phyloP scores from a whole-genome alignment of 2,113 vertebrate species.

The Halcyon malimbica region DNA sequence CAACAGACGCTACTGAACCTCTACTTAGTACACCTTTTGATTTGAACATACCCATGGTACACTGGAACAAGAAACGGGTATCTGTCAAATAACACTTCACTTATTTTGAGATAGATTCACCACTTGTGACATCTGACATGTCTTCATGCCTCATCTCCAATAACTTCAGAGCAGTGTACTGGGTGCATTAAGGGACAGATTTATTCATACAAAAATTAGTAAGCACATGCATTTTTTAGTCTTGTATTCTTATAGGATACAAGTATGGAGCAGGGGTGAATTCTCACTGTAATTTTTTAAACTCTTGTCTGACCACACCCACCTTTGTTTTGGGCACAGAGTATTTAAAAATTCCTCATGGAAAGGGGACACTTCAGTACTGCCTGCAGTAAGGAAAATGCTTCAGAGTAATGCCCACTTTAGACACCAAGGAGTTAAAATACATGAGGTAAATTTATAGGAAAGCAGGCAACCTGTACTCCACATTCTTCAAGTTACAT shows the following conservation, averaged over 20 bases:
- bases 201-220: accelerated
- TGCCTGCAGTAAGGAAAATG: background rate
- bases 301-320: background rate
- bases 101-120: background rate
- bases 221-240: background rate
- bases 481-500: background rate
- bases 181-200: background rate
- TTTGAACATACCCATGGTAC: background rate
- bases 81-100: background rate
- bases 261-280: background rate
- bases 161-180: background rate
- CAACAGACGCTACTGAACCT: background rate
- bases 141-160: background rate
- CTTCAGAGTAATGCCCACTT: background rate
- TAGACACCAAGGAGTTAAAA: background rate
- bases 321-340: background rate
- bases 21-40: background rate
- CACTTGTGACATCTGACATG: background rate
- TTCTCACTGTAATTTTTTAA: background rate
- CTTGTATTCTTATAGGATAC: background rate
- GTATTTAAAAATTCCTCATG: background rate
- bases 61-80: background rate
- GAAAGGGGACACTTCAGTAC: background rate
- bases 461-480: background rate
- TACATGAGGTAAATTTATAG: background rate